Percentiles rank a stretch among this genome's conserved stretches.
These are phyloP conservation scores for Euproctis similis DNA, from an alignment of 2,888 invertebrate species.

Conservation along the genomic window DNA sequence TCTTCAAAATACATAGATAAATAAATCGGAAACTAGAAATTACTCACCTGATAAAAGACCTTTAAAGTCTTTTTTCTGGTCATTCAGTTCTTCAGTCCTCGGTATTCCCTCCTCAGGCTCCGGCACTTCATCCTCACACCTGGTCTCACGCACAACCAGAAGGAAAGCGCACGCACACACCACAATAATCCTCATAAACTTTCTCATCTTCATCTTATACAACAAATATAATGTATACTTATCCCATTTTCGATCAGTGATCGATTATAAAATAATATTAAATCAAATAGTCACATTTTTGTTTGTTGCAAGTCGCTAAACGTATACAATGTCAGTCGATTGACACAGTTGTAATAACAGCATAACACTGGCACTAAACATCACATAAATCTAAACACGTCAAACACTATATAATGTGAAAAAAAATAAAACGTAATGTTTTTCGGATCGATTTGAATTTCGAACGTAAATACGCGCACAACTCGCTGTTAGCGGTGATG, in stretches of 20 bases:
- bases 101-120: slow-evolving; percentile 24
- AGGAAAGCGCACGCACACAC: slow-evolving; percentile 54
- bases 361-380: slow-evolving; percentile 25
- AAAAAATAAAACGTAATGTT: slow-evolving; percentile 23
- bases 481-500: slow-evolving; percentile 39
- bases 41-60: slow-evolving; percentile 47
- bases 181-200: slow-evolving; percentile 54
- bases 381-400: slow-evolving; percentile 21
- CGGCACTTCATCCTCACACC: slow-evolving; percentile 45
- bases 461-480: slow-evolving; percentile 38
- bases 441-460: slow-evolving; percentile 31
- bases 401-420: slow-evolving; percentile 13
- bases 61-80: slow-evolving; percentile 49
- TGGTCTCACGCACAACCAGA: slow-evolving; percentile 43
- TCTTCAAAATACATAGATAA: slow-evolving; percentile 10
- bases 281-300: slow-evolving; percentile 68
- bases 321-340: slow-evolving; percentile 40
- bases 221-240: slow-evolving; percentile 34
- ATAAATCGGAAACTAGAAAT: background rate
- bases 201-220: slow-evolving; percentile 59
- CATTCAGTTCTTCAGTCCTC: slow-evolving; percentile 31
- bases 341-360: slow-evolving; percentile 19
- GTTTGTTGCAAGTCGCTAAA: slow-evolving; percentile 38
- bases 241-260: slow-evolving; percentile 48
- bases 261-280: slow-evolving; percentile 30